Percentiles rank a stretch among this genome's conserved stretches.
These are phyloP conservation scores for Megalurothrips usitatus DNA, from an alignment of 2,888 invertebrate genomes.

Conservation along the genomic window DNA sequence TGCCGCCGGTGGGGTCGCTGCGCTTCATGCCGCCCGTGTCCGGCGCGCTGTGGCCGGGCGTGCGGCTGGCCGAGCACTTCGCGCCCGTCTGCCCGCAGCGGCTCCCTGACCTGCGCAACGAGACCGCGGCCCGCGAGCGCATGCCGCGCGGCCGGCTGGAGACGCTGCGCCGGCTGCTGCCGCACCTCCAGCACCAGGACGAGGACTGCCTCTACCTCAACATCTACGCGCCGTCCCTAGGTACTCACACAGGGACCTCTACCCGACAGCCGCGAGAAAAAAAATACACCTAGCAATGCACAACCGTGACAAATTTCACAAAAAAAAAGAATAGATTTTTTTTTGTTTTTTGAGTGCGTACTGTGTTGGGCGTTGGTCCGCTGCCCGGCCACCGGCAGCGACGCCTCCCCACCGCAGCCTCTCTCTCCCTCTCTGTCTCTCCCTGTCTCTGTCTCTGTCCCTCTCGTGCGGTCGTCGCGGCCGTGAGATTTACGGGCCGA, in stretches of 20 bases:
- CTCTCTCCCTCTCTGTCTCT: neutral
- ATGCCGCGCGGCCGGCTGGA: constrained; percentile 87
- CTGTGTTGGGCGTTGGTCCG: too few species aligned
- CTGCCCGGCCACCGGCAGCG: neutral
- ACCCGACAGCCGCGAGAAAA: too few species aligned
- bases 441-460: neutral
- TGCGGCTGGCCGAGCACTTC: constrained; percentile 80
- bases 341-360: too few species aligned
- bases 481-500: constrained; percentile 16
- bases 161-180: constrained; percentile 80
- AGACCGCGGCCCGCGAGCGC: constrained; percentile 72
- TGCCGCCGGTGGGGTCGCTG: constrained; percentile 80
- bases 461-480: neutral
- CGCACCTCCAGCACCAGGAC: constrained; percentile 83
- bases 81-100: constrained; percentile 91
- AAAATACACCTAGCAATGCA: too few species aligned
- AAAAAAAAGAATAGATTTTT: neutral
- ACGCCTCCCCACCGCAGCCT: neutral
- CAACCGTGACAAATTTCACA: too few species aligned
- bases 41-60: constrained; percentile 86
- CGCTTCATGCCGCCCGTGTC: constrained; percentile 96
- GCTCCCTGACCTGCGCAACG: constrained; percentile 78
- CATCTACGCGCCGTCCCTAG: constrained; percentile 92
- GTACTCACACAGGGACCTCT: constrained; percentile 52
- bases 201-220: constrained; percentile 97